These are phyloP conservation scores for Phenganax marumi DNA, from an alignment of 92 coral and sea anemone species.

Conservation along the genomic window DNA sequence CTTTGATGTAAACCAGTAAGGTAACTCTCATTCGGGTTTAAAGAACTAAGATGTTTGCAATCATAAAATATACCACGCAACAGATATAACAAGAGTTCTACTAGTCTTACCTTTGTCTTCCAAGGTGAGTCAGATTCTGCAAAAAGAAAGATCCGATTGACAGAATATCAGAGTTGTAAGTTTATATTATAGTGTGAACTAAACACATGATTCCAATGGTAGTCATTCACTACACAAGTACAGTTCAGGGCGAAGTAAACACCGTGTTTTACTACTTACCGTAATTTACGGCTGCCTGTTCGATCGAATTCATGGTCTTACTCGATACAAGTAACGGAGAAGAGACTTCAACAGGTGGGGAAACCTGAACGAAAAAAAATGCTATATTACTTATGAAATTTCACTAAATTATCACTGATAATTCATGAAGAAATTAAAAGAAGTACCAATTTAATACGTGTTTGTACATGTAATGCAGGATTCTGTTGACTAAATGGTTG, in stretches of 20 bases:
- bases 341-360: constrained; percentile 50
- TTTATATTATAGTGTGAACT: too few relatives aligned
- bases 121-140: constrained; percentile 4
- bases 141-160: not conserved
- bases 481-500: too few relatives aligned
- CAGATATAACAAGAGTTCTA: not conserved
- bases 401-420: too few relatives aligned
- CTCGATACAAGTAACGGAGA: constrained; percentile 69
- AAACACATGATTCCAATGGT: not conserved
- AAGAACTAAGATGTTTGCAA: too few relatives aligned
- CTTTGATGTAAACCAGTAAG: too few relatives aligned
- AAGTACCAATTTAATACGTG: too few relatives aligned
- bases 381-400: not conserved
- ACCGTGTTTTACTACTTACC: constrained; percentile 50
- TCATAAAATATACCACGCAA: not conserved
- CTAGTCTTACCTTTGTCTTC: constrained; percentile 25
- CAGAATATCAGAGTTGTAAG: not conserved
- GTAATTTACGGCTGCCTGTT: constrained; percentile 82
- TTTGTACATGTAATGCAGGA: too few relatives aligned
- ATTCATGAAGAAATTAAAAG: not conserved
- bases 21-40: too few relatives aligned
- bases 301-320: constrained; percentile 77
- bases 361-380: constrained; percentile 50
- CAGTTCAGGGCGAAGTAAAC: not conserved
- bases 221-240: not conserved